These are phyloP conservation scores for Sebastes itinus DNA, from an alignment of 2,797 vertebrate genomes.

Conservation along the genomic window DNA sequence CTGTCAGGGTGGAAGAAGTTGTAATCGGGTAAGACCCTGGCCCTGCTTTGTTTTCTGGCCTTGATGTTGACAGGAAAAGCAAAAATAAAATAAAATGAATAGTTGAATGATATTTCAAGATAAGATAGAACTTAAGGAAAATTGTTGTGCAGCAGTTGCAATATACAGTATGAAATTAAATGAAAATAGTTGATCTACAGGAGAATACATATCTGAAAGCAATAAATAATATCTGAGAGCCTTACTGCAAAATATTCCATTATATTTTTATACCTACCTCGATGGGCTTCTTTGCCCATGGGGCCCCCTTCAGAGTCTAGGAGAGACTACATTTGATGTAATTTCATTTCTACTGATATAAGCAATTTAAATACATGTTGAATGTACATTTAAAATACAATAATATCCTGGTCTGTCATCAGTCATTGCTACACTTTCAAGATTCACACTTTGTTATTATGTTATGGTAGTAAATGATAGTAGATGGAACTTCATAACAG, in stretches of 20 bases:
- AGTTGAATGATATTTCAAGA: not conserved
- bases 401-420: not conserved
- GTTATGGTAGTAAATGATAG: not conserved
- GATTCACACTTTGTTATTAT: not conserved
- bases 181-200: not conserved
- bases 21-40: not conserved
- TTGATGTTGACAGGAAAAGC: not conserved
- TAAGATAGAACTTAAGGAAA: not conserved
- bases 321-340: not conserved
- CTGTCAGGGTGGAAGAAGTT: not conserved
- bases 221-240: not conserved
- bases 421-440: not conserved
- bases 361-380: not conserved
- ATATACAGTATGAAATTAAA: not conserved
- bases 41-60: not conserved
- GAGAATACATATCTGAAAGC: not conserved
- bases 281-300: not conserved
- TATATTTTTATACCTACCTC: not conserved
- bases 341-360: not conserved
- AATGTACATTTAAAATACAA: not conserved
- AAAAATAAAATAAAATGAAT: not conserved
- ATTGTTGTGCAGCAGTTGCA: not conserved
- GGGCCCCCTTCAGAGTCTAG: not conserved
- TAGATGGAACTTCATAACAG: not conserved
- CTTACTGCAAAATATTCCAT: not conserved